phyloP scores from a whole-genome alignment of 2,888 invertebrate species.

The Cactoblastis cactorum region DNA sequence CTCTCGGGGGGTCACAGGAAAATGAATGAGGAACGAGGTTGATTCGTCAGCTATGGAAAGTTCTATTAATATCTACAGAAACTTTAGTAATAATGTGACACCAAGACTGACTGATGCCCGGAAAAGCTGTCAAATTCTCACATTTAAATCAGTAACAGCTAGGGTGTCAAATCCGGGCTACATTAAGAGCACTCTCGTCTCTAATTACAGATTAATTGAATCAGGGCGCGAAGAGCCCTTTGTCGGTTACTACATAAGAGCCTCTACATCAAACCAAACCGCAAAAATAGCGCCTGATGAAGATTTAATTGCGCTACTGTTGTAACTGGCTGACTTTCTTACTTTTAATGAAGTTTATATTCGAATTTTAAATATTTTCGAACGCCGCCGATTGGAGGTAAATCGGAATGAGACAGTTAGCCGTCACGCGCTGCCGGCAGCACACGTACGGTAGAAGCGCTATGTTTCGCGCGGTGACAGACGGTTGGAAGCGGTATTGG shows the following conservation, averaged over 20 bases:
- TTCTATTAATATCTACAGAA: too few species aligned
- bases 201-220: slow-evolving; percentile 77
- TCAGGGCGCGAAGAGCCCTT: slow-evolving; percentile 58
- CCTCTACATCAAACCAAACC: slow-evolving; percentile 28
- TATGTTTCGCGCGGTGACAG: slow-evolving; percentile 70
- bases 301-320: slow-evolving; percentile 15
- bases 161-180: slow-evolving; percentile 66
- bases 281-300: slow-evolving; percentile 25
- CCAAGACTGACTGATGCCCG: slow-evolving; percentile 33
- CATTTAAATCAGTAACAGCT: slow-evolving; percentile 66
- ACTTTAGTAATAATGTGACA: too few species aligned
- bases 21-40: too few species aligned
- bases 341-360: slow-evolving; percentile 20
- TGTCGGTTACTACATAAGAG: slow-evolving; percentile 43
- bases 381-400: slow-evolving; percentile 29
- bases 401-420: slow-evolving; percentile 48
- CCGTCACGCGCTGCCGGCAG: slow-evolving; percentile 58
- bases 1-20: too few species aligned
- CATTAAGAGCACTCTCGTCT: slow-evolving; percentile 73
- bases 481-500: slow-evolving; percentile 74
- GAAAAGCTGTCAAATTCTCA: slow-evolving; percentile 64
- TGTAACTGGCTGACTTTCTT: not conserved
- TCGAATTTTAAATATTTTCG: slow-evolving; percentile 37
- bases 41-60: too few species aligned
- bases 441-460: slow-evolving; percentile 61